Percentiles rank a stretch among this genome's conserved stretches.
Conservation (phyloP, 2,888 invertebrate species). For the Sesia apiformis region DNA sequence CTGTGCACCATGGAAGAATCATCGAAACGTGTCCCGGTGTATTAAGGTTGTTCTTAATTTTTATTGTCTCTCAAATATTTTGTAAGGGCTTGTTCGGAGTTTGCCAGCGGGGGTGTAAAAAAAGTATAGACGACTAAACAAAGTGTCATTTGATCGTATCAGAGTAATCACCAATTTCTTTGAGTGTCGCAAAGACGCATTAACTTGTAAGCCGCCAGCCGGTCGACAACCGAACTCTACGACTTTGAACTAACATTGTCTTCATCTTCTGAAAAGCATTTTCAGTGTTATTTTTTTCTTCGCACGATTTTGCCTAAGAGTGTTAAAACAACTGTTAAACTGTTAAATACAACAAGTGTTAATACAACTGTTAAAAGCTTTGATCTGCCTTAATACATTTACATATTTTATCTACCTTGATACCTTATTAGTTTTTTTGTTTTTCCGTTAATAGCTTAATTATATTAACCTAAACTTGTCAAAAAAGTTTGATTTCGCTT, state of each 20-base stretch:
- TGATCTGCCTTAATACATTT: too few species aligned
- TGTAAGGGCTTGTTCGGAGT: slow-evolving; percentile 1
- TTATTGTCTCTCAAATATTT: slow-evolving; percentile 7
- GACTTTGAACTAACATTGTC: slow-evolving; percentile 39
- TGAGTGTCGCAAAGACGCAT: slow-evolving; percentile 35
- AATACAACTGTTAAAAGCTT: too few species aligned
- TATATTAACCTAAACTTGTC: too few species aligned
- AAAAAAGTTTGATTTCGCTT: too few species aligned
- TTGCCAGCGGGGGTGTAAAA: not conserved
- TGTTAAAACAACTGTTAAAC: too few species aligned
- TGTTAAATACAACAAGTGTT: too few species aligned
- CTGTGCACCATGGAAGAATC: slow-evolving; percentile 4
- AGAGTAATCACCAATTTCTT: slow-evolving; percentile 36
- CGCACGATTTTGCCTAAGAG: slow-evolving; percentile 27
- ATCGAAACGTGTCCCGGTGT: slow-evolving; percentile 16
- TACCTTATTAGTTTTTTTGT: too few species aligned
- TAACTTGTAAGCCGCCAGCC: slow-evolving; percentile 13
- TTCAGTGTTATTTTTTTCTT: slow-evolving; percentile 26
- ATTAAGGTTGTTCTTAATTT: slow-evolving; percentile 10
- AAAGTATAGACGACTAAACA: too few species aligned
- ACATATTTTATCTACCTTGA: too few species aligned
- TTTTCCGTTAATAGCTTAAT: too few species aligned
- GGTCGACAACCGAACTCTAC: slow-evolving; percentile 16
- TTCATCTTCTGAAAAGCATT: slow-evolving; percentile 33
- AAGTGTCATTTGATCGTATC: too few species aligned